Evolutionary conservation across 2,888 invertebrate species (phyloP).

Genomic region (Ceraclea dissimilis): DNA sequence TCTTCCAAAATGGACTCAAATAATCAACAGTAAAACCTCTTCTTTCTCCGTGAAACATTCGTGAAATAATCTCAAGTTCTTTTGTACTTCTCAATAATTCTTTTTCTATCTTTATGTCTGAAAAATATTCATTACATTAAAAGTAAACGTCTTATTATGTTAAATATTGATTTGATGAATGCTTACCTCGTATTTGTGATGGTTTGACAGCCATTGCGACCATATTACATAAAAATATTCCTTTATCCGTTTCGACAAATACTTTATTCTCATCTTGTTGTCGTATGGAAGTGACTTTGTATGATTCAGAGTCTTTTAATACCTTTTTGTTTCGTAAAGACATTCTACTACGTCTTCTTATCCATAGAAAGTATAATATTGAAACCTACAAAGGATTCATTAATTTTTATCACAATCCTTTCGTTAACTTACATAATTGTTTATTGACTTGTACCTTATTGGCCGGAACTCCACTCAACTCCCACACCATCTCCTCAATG

Average conservation of each 20-base stretch:
- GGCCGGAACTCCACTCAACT: constrained; percentile 39
- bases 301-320: constrained; percentile 25
- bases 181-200: constrained; percentile 34
- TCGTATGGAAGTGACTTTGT: constrained; percentile 40
- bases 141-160: background rate
- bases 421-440: background rate
- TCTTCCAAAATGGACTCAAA: constrained; percentile 38
- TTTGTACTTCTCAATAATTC: constrained; percentile 31
- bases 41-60: constrained; percentile 33
- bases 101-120: constrained; percentile 35
- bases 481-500: constrained; percentile 28
- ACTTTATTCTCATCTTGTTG: constrained; percentile 32
- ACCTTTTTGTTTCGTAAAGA: background rate
- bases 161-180: no score
- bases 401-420: background rate
- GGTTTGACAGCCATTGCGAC: constrained; percentile 43
- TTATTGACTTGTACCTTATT: constrained; percentile 28
- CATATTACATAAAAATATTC: constrained; percentile 38
- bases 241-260: constrained; percentile 37
- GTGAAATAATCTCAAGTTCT: constrained; percentile 28
- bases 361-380: constrained; percentile 41
- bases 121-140: background rate
- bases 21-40: constrained; percentile 40
- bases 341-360: constrained; percentile 31
- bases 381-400: constrained; percentile 28